Evolutionary conservation across 2,888 invertebrate genomes (phyloP).

Genomic region (Gymnoscelis rufifasciata): DNA sequence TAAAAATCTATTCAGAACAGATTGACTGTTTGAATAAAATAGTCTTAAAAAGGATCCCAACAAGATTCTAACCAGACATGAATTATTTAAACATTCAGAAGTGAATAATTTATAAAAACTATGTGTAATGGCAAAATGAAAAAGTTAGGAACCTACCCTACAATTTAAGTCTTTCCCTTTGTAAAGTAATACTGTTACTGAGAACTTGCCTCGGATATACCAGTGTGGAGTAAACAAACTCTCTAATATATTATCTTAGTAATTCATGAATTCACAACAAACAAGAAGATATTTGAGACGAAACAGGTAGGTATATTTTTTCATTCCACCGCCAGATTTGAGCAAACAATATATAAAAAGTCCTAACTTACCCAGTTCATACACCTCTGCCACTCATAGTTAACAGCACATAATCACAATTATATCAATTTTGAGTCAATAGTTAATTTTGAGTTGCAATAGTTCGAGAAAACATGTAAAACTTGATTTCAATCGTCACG

Average conservation of each 20-base stretch:
- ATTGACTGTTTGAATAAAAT: background rate
- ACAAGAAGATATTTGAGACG: constrained; percentile 12
- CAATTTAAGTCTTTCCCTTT: background rate
- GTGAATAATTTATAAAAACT: too few species aligned
- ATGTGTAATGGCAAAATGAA: too few species aligned
- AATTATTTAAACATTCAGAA: constrained; percentile 22
- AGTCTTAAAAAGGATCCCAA: constrained; percentile 28
- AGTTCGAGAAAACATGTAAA: constrained; percentile 58
- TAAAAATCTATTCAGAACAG: too few species aligned
- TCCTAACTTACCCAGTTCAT: constrained; percentile 68
- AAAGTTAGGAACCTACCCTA: background rate
- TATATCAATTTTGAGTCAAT: constrained; percentile 49
- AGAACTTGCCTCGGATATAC: too few species aligned
- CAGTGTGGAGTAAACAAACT: constrained; percentile 8
- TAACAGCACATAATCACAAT: constrained; percentile 73
- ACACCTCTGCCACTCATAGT: constrained; percentile 58
- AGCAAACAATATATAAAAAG: constrained; percentile 41
- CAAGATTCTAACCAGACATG: constrained; percentile 39
- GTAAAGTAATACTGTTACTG: too few species aligned
- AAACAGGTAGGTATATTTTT: constrained; percentile 16
- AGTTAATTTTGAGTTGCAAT: constrained; percentile 40
- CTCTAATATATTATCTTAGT: constrained; percentile 3
- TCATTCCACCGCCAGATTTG: constrained; percentile 23
- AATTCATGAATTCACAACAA: constrained; percentile 13
- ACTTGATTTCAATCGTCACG: constrained; percentile 60